Percentiles rank a stretch among this genome's conserved stretches.
phyloP scores from a whole-genome alignment of 2,888 invertebrate genomes.

The Desoria tigrina region DNA sequence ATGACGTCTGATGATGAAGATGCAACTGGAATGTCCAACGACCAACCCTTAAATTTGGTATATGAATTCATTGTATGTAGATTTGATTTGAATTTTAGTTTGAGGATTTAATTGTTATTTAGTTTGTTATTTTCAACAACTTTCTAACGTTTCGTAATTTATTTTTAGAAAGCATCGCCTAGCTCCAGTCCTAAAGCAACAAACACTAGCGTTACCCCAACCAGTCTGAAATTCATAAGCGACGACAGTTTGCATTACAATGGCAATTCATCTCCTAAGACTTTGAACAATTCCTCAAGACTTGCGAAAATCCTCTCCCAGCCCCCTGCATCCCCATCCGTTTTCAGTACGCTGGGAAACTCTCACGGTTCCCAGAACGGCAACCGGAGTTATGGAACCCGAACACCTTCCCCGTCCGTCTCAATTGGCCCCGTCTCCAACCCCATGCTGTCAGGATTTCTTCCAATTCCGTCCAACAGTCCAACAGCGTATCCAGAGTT shows the following conservation, averaged over 20 bases:
- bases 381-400: constrained; percentile 32
- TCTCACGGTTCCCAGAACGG: constrained; percentile 24
- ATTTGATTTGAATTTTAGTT: constrained; percentile 18
- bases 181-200: constrained; percentile 43
- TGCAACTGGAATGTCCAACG: constrained; percentile 46
- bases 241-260: constrained; percentile 29
- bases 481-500: constrained; percentile 22
- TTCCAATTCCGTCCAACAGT: constrained; percentile 52
- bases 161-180: constrained; percentile 49
- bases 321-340: constrained; percentile 55
- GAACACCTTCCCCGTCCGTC: constrained; percentile 55
- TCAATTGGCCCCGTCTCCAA: constrained; percentile 49
- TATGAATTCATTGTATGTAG: constrained; percentile 6
- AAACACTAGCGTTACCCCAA: constrained; percentile 24
- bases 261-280: constrained; percentile 26
- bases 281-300: constrained; percentile 50
- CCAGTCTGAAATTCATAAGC: constrained; percentile 29
- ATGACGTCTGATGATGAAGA: constrained; percentile 65
- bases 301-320: constrained; percentile 61
- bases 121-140: neutral
- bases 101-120: neutral
- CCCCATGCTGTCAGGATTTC: constrained; percentile 48
- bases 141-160: neutral
- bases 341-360: constrained; percentile 13
- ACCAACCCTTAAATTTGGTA: constrained; percentile 53